Evolutionary conservation across 1,140 invertebrate species (phyloP), one percentile per base, ranked within the genome.

Genomic region (Akabosia matsudoensis): DNA sequence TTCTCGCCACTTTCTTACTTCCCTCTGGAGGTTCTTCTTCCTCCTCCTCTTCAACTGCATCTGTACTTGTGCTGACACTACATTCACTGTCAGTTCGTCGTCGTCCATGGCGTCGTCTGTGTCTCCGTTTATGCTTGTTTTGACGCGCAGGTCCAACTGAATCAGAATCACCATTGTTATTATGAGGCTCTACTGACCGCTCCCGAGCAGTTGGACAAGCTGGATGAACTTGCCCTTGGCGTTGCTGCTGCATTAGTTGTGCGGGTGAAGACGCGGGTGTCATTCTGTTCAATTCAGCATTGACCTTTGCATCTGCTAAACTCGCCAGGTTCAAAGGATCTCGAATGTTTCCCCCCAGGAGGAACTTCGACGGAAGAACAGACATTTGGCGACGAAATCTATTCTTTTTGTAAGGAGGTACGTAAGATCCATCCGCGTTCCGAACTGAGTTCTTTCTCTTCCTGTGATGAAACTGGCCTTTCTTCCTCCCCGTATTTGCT

Each of bases 281-380:
- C 0, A 92, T 90, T 34, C 93, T 92, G 86, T 95, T 96, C 86
- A 94, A 67, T 10, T 82, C 80, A 14, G 74, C 79, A 52, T 76
- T 80, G 10, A 80, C 52, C 14, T 77, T 76, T 91, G 33, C 91
- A 90, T 82, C 84, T 78, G 81, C 37, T 73, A 98, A 87, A 83
- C 95, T 95, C 82, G 95, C 95, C 71, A 98, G 86, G 87, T 98
- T 98, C 14, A 98, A 85, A 0, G 96, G 96, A 87, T 98, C 96
- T 79, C 91, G 92, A 80, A 97, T 97, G 83, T 96, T 97, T 24
- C 96, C 96, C 70, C 96, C 96, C 0, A 97, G 87, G 4, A 98
- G 86, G 87, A 98, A 97, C 85, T 97, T 97, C 1, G 94, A 96
- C 0, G 95, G 94, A 34, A 93, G 90, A 78, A 94, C 91, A 64